Evolutionary conservation across 1,140 invertebrate species (phyloP).

Genomic region (Drosophila kohkoa): DNA sequence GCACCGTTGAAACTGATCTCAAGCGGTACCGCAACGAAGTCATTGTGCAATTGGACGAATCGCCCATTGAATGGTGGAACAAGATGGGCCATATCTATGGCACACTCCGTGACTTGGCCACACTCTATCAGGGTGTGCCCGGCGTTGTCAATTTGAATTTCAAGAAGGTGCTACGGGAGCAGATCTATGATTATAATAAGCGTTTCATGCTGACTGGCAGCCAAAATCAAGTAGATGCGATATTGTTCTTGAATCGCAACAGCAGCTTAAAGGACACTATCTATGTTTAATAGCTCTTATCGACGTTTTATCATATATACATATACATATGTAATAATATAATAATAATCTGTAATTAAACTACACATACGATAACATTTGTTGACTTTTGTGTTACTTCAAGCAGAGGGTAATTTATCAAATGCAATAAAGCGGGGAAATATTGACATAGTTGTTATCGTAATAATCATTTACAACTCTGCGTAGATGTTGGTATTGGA

Average conservation of each 20-base stretch:
- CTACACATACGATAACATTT: conserved; percentile 25
- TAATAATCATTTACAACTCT: conserved; percentile 17
- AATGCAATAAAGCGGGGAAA: conserved; percentile 1
- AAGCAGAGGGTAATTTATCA: not conserved
- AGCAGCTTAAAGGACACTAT: conserved; percentile 53
- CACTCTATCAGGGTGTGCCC: conserved; percentile 75
- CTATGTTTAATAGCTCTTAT: conserved; percentile 48
- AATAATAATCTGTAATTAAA: conserved; percentile 44
- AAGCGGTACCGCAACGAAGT: conserved; percentile 81
- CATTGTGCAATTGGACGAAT: conserved; percentile 74
- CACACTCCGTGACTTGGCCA: conserved; percentile 70
- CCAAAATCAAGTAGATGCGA: conserved; percentile 73
- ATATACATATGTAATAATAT: conserved; percentile 19
- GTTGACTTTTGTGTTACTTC: conserved; percentile 7
- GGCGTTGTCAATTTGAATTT: conserved; percentile 79
- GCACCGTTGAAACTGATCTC: conserved; percentile 71
- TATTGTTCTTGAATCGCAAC: conserved; percentile 75
- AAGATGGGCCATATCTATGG: conserved; percentile 77
- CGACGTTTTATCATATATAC: conserved; percentile 33
- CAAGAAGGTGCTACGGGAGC: conserved; percentile 71
- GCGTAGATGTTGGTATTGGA: conserved; percentile 6
- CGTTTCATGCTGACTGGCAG: conserved; percentile 74
- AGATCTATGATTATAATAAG: conserved; percentile 77
- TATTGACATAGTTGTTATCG: conserved; percentile 11
- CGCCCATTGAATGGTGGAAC: conserved; percentile 76